Conservation (phyloP, 1,140 invertebrate species). For the Geopemphigus sp. region DNA sequence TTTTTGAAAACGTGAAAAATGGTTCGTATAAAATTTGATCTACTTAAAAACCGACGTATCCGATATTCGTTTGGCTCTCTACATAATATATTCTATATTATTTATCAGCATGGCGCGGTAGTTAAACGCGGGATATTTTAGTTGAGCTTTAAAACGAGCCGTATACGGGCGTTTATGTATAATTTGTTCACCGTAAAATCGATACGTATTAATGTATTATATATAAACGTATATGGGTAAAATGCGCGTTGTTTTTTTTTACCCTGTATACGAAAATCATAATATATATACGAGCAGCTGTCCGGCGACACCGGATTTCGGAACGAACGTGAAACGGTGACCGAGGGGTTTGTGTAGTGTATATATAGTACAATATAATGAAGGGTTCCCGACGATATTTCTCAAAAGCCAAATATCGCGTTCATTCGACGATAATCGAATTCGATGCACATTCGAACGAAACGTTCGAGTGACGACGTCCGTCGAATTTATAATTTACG, state of each 20-base stretch:
- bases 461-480: background rate
- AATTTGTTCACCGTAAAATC: background rate
- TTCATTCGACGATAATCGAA: slow-evolving; percentile 3
- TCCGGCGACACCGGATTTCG: background rate
- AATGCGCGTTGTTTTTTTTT: background rate
- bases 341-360: background rate
- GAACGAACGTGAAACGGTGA: background rate
- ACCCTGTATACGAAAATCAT: background rate
- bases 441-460: background rate
- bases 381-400: background rate
- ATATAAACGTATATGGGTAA: background rate
- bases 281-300: background rate
- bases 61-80: too few relatives aligned
- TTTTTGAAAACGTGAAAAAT: too few relatives aligned
- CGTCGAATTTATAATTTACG: background rate
- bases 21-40: too few relatives aligned
- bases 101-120: background rate
- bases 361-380: background rate
- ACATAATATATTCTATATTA: too few relatives aligned
- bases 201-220: background rate
- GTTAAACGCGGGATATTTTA: background rate
- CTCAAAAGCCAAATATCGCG: slow-evolving; percentile 9
- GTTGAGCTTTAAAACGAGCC: background rate
- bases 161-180: background rate
- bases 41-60: too few relatives aligned